These are phyloP conservation scores for Brotogeris chrysoptera DNA, from an alignment of 2,797 vertebrate genomes.

Conservation along the genomic window DNA sequence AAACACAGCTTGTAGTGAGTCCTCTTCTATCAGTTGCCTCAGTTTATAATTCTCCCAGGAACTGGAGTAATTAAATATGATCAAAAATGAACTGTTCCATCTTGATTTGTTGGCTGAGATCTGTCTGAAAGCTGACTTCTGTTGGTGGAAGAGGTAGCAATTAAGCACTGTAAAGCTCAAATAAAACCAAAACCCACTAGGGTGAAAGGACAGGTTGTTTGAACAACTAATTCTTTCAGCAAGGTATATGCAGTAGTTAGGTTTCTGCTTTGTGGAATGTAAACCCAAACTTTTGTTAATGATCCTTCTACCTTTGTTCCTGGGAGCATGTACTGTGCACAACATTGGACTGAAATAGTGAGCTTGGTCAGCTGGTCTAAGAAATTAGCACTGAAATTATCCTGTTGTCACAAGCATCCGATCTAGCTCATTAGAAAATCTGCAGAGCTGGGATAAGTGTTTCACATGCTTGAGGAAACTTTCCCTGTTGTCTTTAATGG, in stretches of 20 bases:
- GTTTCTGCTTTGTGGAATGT: not conserved
- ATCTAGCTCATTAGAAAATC: not conserved
- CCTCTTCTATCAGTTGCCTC: not conserved
- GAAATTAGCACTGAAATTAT: not conserved
- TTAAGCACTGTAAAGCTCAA: not conserved
- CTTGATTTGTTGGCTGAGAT: not conserved
- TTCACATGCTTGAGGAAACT: not conserved
- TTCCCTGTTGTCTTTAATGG: not conserved
- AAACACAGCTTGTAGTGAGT: not conserved
- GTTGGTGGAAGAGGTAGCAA: not conserved
- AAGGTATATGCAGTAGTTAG: not conserved
- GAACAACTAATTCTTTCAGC: not conserved
- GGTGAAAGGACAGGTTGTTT: not conserved
- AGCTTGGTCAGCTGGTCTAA: not conserved
- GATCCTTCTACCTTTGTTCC: not conserved
- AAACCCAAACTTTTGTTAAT: not conserved
- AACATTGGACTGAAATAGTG: not conserved
- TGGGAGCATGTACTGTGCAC: fast-evolving
- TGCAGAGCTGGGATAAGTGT: not conserved
- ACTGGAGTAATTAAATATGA: not conserved
- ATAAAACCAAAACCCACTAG: not conserved
- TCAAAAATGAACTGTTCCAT: not conserved
- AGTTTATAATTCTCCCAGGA: not conserved
- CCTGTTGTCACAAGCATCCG: not conserved
- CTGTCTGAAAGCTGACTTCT: not conserved